Conservation (phyloP, 2,113 vertebrate genomes). For the Puffinus mauretanicus region DNA sequence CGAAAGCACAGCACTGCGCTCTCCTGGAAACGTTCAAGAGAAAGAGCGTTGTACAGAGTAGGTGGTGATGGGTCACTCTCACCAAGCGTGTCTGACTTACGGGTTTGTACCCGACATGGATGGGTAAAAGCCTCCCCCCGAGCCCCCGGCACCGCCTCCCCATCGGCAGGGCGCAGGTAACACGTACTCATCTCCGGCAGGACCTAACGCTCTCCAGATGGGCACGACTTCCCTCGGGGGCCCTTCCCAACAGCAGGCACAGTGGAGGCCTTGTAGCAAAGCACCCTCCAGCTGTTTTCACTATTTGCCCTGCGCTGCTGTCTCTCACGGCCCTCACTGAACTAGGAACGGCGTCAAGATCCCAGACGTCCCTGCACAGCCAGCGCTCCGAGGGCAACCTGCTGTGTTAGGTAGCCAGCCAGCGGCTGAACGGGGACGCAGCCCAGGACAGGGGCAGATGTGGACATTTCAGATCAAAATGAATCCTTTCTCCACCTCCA, state of each 20-base stretch:
- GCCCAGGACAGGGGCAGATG: background rate
- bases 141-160: accelerated
- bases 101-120: background rate
- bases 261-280: background rate
- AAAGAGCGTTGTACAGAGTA: background rate
- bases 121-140: background rate
- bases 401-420: background rate
- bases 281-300: too few relatives aligned
- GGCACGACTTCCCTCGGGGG: accelerated
- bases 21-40: background rate
- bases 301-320: too few relatives aligned
- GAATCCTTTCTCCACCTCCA: background rate
- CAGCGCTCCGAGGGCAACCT: background rate
- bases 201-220: background rate
- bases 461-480: background rate
- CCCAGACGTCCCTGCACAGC: background rate
- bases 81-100: background rate
- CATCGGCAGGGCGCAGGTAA: background rate
- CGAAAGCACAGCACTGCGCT: accelerated
- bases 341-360: too few relatives aligned
- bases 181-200: background rate
- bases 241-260: background rate
- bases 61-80: background rate
- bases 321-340: background rate
- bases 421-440: background rate